Base-by-base conservation (phyloP, 2,888 invertebrate genomes). In the Platynereis dumerilii region DNA sequence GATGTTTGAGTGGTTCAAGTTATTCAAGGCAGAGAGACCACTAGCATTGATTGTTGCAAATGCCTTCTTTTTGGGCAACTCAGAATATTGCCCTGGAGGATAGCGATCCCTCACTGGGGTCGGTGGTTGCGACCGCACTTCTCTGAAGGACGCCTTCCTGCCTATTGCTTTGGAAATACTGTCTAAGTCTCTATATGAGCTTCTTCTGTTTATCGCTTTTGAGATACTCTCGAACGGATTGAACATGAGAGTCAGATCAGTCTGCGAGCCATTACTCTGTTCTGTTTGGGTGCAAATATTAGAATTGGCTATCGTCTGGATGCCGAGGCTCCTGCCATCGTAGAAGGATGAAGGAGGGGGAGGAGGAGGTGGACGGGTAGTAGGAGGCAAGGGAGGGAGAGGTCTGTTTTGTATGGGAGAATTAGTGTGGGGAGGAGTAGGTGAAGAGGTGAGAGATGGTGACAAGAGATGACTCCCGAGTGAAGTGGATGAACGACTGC, bases 201-300 rank as follows among this genome's bases (percentile, higher is more conserved):
- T 48, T 48, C 48, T 5, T n/a, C 48, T 48, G n/a, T 22, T 22
- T 22, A 48, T n/a, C 5, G 48, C 48, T 20, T 48, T n/a, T 5
- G 20, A n/a, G 17, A 48, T 48, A n/a, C 48, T 48, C 22, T 48
- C 48, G 17, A 48, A 48, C 17, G 48, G 48, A 48, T 48, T 48
- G 22, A 22, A n/a, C 48, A 48, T 48, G 48, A 48, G 48, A 22
- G 48, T 20, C n/a, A 48, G 7, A n/a, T 48, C 48, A 12, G 48
- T 48, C n/a, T 48, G 48, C 7, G 48, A 48, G 22, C 48, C 48
- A 22, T 48, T 48, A 7, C 20, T 48, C 48, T 48, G 20, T 22
- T n/a, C 48, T 5, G 48, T 48, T 22, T 48, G 48, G n/a, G 48
- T 48, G 7, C 20, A 48, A 20, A 48, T 48, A 22, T 22, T 48